Base-by-base conservation (phyloP, 2,797 vertebrate genomes). In the Brachyalestes nurse region DNA sequence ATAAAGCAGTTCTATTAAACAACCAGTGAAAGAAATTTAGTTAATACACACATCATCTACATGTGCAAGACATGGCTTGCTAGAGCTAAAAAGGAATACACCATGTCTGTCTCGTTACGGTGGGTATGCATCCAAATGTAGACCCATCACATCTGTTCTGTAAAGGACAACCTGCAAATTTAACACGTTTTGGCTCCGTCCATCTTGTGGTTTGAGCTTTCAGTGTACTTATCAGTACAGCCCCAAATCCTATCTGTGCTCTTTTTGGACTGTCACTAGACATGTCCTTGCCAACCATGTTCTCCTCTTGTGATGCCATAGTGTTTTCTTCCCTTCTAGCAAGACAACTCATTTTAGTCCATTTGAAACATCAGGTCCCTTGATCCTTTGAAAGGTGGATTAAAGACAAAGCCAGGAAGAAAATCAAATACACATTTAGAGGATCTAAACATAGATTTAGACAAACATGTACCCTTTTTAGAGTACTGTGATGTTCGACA, bases 241-340 rank as follows among this genome's bases (percentile, higher is more conserved):
- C 38, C 38, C 19, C 38, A 66, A 66, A 66, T 66, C 34, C 62
- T 65, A 19, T 34, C 34, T 65, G 60, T 62, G 25, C 60, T 62
- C 25, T 62, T 60, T 60, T 60, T 62, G 25, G 25, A 62, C 25
- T 34, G 64, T 42, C 34, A 42, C 38, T 66, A 2, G 28, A 19
- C 62, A 40, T 10, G 19, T 42, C 38, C 17, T 47, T 49, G 66
- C 66, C 66, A 69, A 69, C 13, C 40, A 65, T 55, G 12, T 47
- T 12, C 45, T 47, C 45, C 58, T 10, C 25, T 25, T 12, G 34
- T 12, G 2, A 62, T 34, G 61, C 61, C 14, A 16, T 28, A 62
- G 23, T 34, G 25, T 62, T 61, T 62, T 62, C 61, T 42, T 19
- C 38, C 40, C 40, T 66, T 17, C 64, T 66, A 40, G 64, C 64